phyloP scores from a whole-genome alignment of 2,888 invertebrate species.

The Xanthorhoe spadicearia region DNA sequence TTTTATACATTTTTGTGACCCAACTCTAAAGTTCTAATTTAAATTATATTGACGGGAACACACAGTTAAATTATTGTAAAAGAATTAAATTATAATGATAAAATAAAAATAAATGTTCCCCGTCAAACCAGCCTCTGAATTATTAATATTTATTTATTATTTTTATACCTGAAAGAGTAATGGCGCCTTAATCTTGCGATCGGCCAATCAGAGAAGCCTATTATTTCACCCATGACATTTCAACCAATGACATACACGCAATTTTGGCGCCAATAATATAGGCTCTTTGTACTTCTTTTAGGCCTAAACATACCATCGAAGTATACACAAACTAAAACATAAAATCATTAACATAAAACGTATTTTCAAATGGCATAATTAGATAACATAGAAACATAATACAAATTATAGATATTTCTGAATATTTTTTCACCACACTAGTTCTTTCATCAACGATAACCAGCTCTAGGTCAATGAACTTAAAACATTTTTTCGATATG shows the following conservation, averaged over 20 bases:
- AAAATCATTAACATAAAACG: constrained; percentile 6
- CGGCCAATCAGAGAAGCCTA: constrained; percentile 12
- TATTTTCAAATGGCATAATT: constrained; percentile 8
- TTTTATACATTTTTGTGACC: constrained; percentile 42
- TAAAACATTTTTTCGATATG: too few species aligned
- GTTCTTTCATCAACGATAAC: neutral
- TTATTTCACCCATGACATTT: neutral
- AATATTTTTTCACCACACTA: neutral
- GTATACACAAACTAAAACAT: constrained; percentile 7
- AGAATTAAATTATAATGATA: neutral
- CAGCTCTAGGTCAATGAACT: too few species aligned
- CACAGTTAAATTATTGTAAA: constrained; percentile 4
- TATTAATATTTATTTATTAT: constrained; percentile 14
- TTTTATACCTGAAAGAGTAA: constrained; percentile 1
- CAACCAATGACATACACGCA: constrained; percentile 2
- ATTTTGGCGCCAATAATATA: constrained; percentile 2
- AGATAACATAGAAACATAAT: neutral
- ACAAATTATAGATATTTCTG: neutral
- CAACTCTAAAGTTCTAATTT: constrained; percentile 16
- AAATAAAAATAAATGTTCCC: constrained; percentile 12
- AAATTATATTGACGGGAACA: constrained; percentile 20
- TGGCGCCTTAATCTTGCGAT: constrained; percentile 12
- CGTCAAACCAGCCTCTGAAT: constrained; percentile 30
- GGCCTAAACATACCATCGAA: constrained; percentile 17
- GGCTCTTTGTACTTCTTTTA: constrained; percentile 26